Evolutionary conservation across 1,140 invertebrate species (phyloP).

Genomic region (Pararge aegeria): DNA sequence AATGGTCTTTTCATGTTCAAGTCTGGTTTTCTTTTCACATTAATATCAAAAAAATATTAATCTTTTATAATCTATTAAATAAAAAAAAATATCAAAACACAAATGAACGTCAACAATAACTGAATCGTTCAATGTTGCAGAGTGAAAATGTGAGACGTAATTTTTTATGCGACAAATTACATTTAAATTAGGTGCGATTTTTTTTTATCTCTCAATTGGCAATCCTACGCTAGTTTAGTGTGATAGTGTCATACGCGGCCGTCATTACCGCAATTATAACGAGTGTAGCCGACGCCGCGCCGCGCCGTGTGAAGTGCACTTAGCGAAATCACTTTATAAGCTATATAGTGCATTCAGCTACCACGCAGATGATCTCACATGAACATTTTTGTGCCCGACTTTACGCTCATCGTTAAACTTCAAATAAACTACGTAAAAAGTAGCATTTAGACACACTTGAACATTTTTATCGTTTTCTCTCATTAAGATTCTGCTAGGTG

Average conservation of each 20-base stretch:
- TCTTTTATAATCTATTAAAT: no score
- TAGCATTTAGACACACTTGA: slow-evolving; percentile 27
- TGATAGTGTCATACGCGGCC: slow-evolving; percentile 34
- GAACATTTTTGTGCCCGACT: slow-evolving; percentile 47
- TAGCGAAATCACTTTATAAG: slow-evolving; percentile 68
- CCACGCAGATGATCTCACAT: slow-evolving; percentile 37
- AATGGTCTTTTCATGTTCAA: no score
- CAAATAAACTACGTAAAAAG: slow-evolving; percentile 41
- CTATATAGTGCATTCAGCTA: slow-evolving; percentile 46
- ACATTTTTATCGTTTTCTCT: slow-evolving; percentile 39
- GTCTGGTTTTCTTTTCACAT: no score
- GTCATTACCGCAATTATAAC: slow-evolving; percentile 52
- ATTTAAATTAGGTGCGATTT: slow-evolving; percentile 5
- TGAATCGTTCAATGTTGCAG: neutral
- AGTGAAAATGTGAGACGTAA: neutral
- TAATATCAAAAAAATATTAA: no score
- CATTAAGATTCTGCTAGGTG: slow-evolving; percentile 43
- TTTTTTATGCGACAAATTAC: neutral
- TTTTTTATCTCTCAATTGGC: slow-evolving; percentile 24
- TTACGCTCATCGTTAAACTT: slow-evolving; percentile 43
- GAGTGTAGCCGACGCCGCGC: slow-evolving; percentile 36
- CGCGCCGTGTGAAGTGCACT: slow-evolving; percentile 49
- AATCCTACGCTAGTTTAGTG: slow-evolving; percentile 28
- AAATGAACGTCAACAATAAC: neutral
- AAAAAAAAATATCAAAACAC: no score